phyloP scores from a whole-genome alignment of 2,888 invertebrate genomes.

The Drosophila subquinaria region DNA sequence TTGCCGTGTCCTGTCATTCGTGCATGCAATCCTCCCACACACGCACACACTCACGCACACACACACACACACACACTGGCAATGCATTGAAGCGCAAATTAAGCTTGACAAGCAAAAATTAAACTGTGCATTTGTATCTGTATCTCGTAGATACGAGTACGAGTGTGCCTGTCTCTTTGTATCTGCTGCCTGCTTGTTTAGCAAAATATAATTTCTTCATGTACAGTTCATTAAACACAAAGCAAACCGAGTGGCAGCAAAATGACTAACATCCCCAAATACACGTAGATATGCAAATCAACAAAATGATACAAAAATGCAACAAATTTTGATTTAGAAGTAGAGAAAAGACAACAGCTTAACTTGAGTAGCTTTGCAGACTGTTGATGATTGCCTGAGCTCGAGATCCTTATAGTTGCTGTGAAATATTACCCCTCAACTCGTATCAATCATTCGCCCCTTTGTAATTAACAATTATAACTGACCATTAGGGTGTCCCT shows the following conservation, averaged over 20 bases:
- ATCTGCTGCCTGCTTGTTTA: conserved; percentile 51
- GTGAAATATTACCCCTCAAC: neutral
- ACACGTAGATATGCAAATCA: conserved; percentile 51
- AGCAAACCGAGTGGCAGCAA: conserved; percentile 52
- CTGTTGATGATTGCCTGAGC: neutral
- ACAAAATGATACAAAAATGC: conserved; percentile 1
- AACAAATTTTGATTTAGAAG: neutral
- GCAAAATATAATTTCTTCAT: conserved; percentile 76
- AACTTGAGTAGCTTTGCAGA: conserved; percentile 1
- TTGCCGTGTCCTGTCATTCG: conserved; percentile 64
- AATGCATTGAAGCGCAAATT: conserved; percentile 80
- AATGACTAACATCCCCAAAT: conserved; percentile 32
- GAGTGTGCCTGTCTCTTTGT: conserved; percentile 8
- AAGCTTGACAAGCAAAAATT: conserved; percentile 82
- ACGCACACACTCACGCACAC: conserved; percentile 10
- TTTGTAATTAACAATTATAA: conserved; percentile 13
- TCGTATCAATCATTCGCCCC: conserved; percentile 2
- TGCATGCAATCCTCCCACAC: conserved; percentile 61
- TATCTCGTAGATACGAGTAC: conserved; percentile 18
- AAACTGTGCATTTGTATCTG: conserved; percentile 62
- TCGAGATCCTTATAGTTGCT: neutral
- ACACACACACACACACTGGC: conserved; percentile 23
- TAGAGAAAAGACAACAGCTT: conserved; percentile 6
- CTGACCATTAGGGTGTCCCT: too few species aligned
- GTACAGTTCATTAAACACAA: conserved; percentile 74